These are phyloP conservation scores for Mallotus villosus DNA, from an alignment of 2,797 vertebrate genomes.

Conservation along the genomic window DNA sequence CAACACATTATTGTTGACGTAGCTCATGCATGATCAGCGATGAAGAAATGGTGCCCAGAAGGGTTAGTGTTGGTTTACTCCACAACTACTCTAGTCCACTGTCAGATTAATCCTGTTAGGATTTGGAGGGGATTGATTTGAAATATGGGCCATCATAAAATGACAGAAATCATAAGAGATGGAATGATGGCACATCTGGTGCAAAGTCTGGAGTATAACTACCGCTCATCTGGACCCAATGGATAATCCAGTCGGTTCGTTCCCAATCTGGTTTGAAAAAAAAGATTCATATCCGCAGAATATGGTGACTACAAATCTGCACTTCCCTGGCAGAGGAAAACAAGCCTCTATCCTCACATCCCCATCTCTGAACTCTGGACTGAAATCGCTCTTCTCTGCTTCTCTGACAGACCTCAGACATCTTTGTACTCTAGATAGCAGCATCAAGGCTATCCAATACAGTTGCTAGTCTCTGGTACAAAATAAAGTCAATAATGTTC, in stretches of 20 bases:
- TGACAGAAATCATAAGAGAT: background rate
- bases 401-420: no score
- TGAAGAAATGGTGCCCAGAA: background rate
- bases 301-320: no score
- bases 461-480: background rate
- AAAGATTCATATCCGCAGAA: background rate
- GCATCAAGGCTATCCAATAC: background rate
- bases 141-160: background rate
- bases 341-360: no score
- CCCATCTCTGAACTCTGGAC: no score
- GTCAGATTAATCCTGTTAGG: conserved; percentile 10
- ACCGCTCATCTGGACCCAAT: background rate
- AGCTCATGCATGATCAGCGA: no score
- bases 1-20: background rate
- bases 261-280: background rate
- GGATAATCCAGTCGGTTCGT: background rate
- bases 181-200: background rate
- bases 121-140: conserved; percentile 4
- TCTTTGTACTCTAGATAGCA: background rate
- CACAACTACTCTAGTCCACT: no score
- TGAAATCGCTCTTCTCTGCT: no score
- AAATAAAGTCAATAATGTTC: background rate
- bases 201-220: background rate
- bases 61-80: background rate
- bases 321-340: no score